phyloP scores from a whole-genome alignment of 2,797 vertebrate genomes.

The Menidia menidia region DNA sequence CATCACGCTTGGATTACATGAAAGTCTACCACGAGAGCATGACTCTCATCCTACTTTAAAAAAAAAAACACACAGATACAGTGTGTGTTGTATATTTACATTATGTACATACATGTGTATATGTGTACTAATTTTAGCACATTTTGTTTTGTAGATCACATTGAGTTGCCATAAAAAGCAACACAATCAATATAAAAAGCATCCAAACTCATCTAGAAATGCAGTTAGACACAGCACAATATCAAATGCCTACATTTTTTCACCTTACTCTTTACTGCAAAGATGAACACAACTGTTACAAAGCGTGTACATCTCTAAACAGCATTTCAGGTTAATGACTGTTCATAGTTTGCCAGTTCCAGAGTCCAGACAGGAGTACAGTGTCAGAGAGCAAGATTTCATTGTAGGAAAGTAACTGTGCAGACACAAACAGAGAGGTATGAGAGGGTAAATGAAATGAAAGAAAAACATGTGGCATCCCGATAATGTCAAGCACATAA shows the following conservation, averaged over 20 bases:
- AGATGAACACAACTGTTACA: conserved; percentile 39
- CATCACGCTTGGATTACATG: no score
- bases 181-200: no score
- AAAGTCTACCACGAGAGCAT: no score
- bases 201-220: neutral
- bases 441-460: conserved; percentile 40
- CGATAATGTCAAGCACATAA: conserved; percentile 55
- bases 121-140: no score
- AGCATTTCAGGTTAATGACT: conserved; percentile 56
- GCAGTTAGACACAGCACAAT: conserved; percentile 7
- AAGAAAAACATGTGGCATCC: conserved; percentile 52
- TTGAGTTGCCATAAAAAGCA: no score
- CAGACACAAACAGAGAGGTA: conserved; percentile 4
- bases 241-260: neutral
- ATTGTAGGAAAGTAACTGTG: conserved; percentile 4
- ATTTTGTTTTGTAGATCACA: neutral
- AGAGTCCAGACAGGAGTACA: conserved; percentile 23
- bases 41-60: no score
- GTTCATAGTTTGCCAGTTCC: conserved; percentile 38
- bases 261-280: conserved; percentile 26
- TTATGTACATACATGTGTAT: no score
- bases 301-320: conserved; percentile 36
- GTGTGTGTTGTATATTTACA: no score
- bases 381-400: conserved; percentile 39
- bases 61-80: no score